Evolutionary conservation across 37 sponge, comb jelly and placozoan species (phyloP).

Genomic region (Ianthella basta): DNA sequence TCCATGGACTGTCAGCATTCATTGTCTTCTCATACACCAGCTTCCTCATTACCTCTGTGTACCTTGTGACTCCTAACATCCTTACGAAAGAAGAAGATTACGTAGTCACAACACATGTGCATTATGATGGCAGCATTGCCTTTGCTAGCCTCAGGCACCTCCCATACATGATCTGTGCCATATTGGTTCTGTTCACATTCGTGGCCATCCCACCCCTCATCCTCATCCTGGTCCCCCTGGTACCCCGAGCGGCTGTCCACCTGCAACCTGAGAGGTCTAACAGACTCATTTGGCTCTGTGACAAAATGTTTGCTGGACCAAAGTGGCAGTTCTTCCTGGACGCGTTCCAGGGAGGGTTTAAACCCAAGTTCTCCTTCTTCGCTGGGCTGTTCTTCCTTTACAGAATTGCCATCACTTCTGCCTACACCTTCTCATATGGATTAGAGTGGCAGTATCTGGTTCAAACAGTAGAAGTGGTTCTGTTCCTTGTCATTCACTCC

Average conservation of each 20-base stretch:
- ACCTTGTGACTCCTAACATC: not conserved
- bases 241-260: not conserved
- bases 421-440: not conserved
- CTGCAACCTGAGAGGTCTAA: not conserved
- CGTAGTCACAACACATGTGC: not conserved
- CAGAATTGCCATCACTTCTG: not conserved
- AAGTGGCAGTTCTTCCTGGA: slow-evolving; percentile 36
- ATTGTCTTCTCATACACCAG: slow-evolving; percentile 28
- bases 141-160: not conserved
- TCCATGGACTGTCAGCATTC: slow-evolving; percentile 17
- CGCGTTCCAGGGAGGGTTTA: slow-evolving; percentile 31
- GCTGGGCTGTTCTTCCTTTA: slow-evolving; percentile 30
- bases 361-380: slow-evolving; percentile 5
- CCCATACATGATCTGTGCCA: not conserved
- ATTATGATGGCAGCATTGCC: not conserved
- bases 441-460: not conserved
- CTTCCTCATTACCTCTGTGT: not conserved
- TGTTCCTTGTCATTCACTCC: slow-evolving; percentile 21
- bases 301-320: slow-evolving; percentile 24
- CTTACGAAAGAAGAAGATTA: not conserved
- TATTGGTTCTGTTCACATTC: slow-evolving; percentile 5
- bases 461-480: not conserved
- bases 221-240: slow-evolving; percentile 10
- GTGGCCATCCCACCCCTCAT: slow-evolving; percentile 38
- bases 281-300: not conserved